These are phyloP conservation scores for Diarsia dahlii DNA, from an alignment of 2,888 invertebrate genomes.

Conservation along the genomic window DNA sequence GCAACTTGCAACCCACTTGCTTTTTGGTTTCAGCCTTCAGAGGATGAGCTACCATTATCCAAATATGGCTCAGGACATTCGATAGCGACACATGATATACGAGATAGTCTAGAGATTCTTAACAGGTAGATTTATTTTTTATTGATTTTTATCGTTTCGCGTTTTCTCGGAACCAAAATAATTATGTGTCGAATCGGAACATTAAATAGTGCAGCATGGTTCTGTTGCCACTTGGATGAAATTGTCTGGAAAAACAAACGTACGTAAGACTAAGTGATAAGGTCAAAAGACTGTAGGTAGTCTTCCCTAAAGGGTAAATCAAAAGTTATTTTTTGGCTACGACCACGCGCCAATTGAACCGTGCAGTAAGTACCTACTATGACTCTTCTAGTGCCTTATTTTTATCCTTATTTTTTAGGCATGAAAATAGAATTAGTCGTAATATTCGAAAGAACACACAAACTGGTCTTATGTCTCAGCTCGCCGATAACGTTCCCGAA, in stretches of 20 bases:
- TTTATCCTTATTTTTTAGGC: slow-evolving; percentile 61
- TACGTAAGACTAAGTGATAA: too few species aligned
- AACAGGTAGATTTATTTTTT: slow-evolving; percentile 78
- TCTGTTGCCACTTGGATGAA: background rate
- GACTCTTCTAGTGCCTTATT: background rate
- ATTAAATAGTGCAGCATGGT: background rate
- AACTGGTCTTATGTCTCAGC: slow-evolving; percentile 39
- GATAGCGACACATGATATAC: slow-evolving; percentile 76
- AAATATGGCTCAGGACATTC: slow-evolving; percentile 71
- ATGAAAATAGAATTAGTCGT: slow-evolving; percentile 57
- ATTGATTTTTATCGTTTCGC: slow-evolving; percentile 58
- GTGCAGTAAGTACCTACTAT: background rate
- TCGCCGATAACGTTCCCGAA: slow-evolving; percentile 22
- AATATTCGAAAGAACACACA: slow-evolving; percentile 51
- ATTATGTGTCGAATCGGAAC: background rate
- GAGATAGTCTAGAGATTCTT: slow-evolving; percentile 84
- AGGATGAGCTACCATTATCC: slow-evolving; percentile 53
- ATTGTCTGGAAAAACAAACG: too few species aligned
- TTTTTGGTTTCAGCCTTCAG: slow-evolving; percentile 75
- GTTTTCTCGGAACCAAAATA: background rate
- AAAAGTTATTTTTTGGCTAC: too few species aligned
- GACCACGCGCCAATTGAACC: background rate
- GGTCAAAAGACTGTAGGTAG: too few species aligned
- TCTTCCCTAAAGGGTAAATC: too few species aligned
- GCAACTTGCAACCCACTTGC: slow-evolving; percentile 15